phyloP scores from a whole-genome alignment of 92 coral and sea anemone species.

The Zoanthus sansibaricus region DNA sequence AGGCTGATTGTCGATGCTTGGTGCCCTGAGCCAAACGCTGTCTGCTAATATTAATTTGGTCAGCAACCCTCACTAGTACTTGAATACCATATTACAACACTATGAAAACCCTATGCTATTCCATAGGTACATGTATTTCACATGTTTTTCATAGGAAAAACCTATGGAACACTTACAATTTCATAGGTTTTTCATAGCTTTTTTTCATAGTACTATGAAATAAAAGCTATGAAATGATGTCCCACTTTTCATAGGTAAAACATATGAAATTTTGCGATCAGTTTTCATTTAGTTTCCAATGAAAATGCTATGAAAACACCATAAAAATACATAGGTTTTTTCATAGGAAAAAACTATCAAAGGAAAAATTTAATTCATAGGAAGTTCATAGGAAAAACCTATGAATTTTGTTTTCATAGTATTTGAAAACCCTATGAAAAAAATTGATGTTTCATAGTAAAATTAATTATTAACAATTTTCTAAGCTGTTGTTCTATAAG shows the following conservation, averaged over 20 bases:
- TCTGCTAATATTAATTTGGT: no score
- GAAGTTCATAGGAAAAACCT: no score
- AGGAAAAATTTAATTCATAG: no score
- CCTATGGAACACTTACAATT: no score
- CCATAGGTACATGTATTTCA: slow-evolving; percentile 17
- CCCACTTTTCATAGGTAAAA: slow-evolving; percentile 28
- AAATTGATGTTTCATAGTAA: neutral
- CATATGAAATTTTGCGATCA: slow-evolving; percentile 7
- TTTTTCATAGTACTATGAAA: neutral
- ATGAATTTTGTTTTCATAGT: neutral
- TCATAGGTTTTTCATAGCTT: neutral
- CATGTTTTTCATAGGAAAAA: neutral
- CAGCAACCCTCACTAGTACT: neutral
- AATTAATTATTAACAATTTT: no score
- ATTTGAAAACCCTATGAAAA: slow-evolving; percentile 7
- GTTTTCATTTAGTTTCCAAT: slow-evolving; percentile 3
- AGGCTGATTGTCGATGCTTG: no score
- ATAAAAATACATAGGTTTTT: neutral
- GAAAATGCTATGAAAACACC: slow-evolving; percentile 24
- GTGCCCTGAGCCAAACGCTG: no score
- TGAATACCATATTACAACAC: slow-evolving; percentile 5
- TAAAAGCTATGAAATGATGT: slow-evolving; percentile 32
- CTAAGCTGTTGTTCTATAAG: neutral
- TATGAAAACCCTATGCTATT: slow-evolving; percentile 7
- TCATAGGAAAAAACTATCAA: no score